phyloP scores from a whole-genome alignment of 1,140 invertebrate genomes.

The Ips typographus region DNA sequence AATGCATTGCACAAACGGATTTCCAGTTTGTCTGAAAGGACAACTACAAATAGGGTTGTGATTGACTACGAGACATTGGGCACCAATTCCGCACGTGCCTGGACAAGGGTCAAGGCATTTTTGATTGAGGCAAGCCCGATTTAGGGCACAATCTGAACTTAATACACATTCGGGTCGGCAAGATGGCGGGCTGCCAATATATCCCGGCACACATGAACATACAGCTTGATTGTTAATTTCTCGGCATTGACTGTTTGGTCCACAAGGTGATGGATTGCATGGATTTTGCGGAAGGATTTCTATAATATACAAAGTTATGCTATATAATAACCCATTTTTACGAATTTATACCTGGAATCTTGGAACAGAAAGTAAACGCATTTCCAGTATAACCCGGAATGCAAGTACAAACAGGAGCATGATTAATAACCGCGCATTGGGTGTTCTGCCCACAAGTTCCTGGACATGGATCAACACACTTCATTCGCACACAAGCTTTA shows the following conservation, averaged over 20 bases:
- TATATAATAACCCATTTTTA: background rate
- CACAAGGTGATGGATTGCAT: slow-evolving; percentile 67
- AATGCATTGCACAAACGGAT: slow-evolving; percentile 59
- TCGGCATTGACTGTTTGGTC: slow-evolving; percentile 71
- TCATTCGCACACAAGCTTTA: slow-evolving; percentile 61
- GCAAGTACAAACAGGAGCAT: slow-evolving; percentile 68
- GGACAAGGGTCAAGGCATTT: slow-evolving; percentile 70
- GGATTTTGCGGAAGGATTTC: slow-evolving; percentile 56
- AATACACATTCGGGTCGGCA: slow-evolving; percentile 65
- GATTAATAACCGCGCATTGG: slow-evolving; percentile 67
- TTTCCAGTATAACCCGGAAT: slow-evolving; percentile 66
- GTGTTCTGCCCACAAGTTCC: slow-evolving; percentile 68
- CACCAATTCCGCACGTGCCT: slow-evolving; percentile 63
- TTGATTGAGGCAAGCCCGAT: slow-evolving; percentile 65
- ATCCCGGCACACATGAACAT: slow-evolving; percentile 63
- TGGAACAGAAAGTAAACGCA: slow-evolving; percentile 67
- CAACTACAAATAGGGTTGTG: slow-evolving; percentile 66
- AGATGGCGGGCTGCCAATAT: slow-evolving; percentile 61
- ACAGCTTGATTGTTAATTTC: slow-evolving; percentile 59
- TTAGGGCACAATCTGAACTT: slow-evolving; percentile 61
- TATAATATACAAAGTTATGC: slow-evolving; percentile 28
- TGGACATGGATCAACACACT: slow-evolving; percentile 64
- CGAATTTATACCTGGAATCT: slow-evolving; percentile 54
- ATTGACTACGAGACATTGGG: slow-evolving; percentile 63
- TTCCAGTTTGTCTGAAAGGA: slow-evolving; percentile 54